Evolutionary conservation across 2,888 invertebrate species (phyloP).

Genomic region (Eilema sororculum): DNA sequence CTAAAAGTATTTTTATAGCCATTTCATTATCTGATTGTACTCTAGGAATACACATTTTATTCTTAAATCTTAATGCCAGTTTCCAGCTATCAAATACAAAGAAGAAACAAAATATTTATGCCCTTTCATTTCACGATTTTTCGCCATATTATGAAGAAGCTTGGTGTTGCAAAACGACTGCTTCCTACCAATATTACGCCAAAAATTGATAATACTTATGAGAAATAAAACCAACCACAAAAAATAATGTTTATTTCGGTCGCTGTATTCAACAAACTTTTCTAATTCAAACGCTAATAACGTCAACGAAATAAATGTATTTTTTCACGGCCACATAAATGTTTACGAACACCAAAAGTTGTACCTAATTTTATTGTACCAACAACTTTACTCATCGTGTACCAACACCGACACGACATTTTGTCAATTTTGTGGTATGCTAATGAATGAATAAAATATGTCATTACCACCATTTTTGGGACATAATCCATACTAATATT

Average conservation of each 20-base stretch:
- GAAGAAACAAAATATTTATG: no score
- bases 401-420: not conserved
- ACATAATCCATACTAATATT: no score
- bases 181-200: not conserved
- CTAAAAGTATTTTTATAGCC: no score
- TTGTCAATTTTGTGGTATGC: not conserved
- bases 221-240: not conserved
- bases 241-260: conserved; percentile 2
- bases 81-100: no score
- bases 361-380: conserved; percentile 9
- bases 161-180: not conserved
- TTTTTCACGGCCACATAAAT: conserved; percentile 10
- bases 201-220: not conserved
- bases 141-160: no score
- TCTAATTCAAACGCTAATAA: conserved; percentile 10
- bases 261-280: conserved; percentile 4
- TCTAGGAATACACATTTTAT: no score
- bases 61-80: no score
- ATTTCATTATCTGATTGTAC: no score
- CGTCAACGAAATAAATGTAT: conserved; percentile 14
- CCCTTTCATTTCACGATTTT: no score
- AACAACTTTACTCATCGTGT: conserved; percentile 6
- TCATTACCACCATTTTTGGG: no score
- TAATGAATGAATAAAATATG: not conserved
- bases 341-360: conserved; percentile 8